Evolutionary conservation across 1,140 invertebrate species (phyloP).

Genomic region (Drosophila subobscura): DNA sequence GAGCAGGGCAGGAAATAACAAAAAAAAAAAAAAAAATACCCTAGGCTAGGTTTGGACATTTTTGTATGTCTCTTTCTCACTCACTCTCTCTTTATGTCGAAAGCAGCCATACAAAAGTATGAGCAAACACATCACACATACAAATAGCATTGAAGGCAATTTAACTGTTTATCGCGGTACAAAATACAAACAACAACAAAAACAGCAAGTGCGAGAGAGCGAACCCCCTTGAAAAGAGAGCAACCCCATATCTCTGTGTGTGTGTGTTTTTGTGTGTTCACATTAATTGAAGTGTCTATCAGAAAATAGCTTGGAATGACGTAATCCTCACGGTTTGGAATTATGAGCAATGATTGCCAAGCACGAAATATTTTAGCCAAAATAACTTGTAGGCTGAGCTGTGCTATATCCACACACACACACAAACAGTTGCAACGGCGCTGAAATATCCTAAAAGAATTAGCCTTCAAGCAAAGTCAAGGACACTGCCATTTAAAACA

Average conservation of each 20-base stretch:
- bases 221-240: constrained; percentile 27
- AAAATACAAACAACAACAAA: constrained; percentile 67
- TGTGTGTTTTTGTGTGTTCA: constrained; percentile 12
- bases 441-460: constrained; percentile 26
- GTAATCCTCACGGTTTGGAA: constrained; percentile 70
- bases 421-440: not conserved
- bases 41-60: constrained; percentile 13
- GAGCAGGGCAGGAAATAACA: constrained; percentile 49
- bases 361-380: constrained; percentile 20
- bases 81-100: not conserved
- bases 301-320: constrained; percentile 80
- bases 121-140: constrained; percentile 20
- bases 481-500: constrained; percentile 59
- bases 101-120: constrained; percentile 61
- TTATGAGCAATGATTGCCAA: constrained; percentile 62
- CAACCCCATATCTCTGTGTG: constrained; percentile 4
- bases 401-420: not conserved
- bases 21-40: constrained; percentile 2
- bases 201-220: constrained; percentile 27
- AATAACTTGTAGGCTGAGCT: not conserved
- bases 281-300: constrained; percentile 82
- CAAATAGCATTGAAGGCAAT: constrained; percentile 48
- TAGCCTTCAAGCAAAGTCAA: constrained; percentile 54
- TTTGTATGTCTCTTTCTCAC: no score
- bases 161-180: constrained; percentile 72